These are phyloP conservation scores for Danio rerio DNA, from an alignment of 2,113 vertebrate genomes.

Conservation along the genomic window GRCz12tu NC_133184.1:38119001-38119500, in stretches of 20 bases:
- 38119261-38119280: background rate
- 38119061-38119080: background rate
- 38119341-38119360: background rate
- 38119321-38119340: constrained; percentile 5
- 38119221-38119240: background rate
- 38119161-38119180: background rate
- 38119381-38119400: constrained; percentile 88
- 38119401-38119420: constrained; percentile 97
- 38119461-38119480: constrained; percentile 99
- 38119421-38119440: constrained; percentile 93
- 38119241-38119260: background rate
- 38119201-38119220: background rate
- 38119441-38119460: constrained; percentile 94
- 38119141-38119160: background rate
- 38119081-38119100: background rate
- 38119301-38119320: background rate
- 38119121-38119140: constrained; percentile 6
- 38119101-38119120: constrained; percentile 9
- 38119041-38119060: constrained; percentile 13
- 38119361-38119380: constrained; percentile 42
- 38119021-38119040: constrained; percentile 8
- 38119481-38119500: constrained; percentile 91
- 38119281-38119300: background rate
- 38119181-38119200: background rate
- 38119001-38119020: background rate